Conservation (phyloP, 2,113 vertebrate genomes). For the Myiagra hebetior region DNA sequence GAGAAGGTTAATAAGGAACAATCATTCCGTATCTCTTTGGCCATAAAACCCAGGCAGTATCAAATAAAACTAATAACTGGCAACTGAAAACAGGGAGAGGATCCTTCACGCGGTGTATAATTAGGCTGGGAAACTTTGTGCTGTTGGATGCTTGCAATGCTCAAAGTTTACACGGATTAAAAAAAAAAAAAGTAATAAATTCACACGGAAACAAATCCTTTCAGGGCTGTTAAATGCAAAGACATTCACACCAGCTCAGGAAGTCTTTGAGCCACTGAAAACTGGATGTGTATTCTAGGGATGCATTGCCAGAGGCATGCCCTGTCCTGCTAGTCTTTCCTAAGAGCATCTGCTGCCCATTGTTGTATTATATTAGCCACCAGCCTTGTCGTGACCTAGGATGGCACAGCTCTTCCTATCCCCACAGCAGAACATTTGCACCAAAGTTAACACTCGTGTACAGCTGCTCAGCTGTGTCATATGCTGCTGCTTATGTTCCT, state of each 20-base stretch:
- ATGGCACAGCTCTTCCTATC: not conserved
- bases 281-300: not conserved
- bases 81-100: not conserved
- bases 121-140: not conserved
- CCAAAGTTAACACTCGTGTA: not conserved
- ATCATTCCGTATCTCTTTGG: not conserved
- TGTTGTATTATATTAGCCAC: not conserved
- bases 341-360: not conserved
- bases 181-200: not conserved
- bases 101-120: not conserved
- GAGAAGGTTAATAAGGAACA: not conserved
- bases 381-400: not conserved
- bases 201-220: not conserved
- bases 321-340: not conserved
- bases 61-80: not conserved
- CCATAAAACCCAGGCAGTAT: not conserved
- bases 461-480: conserved; percentile 39
- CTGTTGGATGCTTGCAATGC: not conserved
- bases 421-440: not conserved
- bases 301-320: not conserved
- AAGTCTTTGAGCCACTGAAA: not conserved
- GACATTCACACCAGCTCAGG: not conserved
- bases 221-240: not conserved
- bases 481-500: not conserved
- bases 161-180: not conserved